Conservation (phyloP, 2,113 vertebrate genomes). For the Urocitellus parryii region DNA sequence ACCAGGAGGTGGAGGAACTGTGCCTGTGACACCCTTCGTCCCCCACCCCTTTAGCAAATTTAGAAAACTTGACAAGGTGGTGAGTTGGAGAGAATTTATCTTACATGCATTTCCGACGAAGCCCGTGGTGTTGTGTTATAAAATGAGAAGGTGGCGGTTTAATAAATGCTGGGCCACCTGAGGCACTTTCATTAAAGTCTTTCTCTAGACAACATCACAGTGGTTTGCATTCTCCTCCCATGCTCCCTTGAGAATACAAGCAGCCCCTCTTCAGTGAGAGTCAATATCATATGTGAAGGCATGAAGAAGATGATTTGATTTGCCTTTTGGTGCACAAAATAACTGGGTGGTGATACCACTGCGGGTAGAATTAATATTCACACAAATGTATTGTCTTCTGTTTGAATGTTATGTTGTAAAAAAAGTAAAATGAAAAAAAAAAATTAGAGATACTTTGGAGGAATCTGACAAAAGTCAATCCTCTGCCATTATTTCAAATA, state of each 20-base stretch:
- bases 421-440: background rate
- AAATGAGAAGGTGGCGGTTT: slow-evolving; percentile 88
- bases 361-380: slow-evolving; percentile 69
- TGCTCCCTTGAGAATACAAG: slow-evolving; percentile 87
- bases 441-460: slow-evolving; percentile 44
- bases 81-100: slow-evolving; percentile 86
- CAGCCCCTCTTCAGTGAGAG: slow-evolving; percentile 87
- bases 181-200: slow-evolving; percentile 95
- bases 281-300: slow-evolving; percentile 87
- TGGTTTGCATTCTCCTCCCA: slow-evolving; percentile 88
- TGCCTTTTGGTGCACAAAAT: slow-evolving; percentile 77
- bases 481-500: slow-evolving; percentile 66
- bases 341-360: slow-evolving; percentile 62
- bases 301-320: slow-evolving; percentile 85
- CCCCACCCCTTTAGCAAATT: slow-evolving; percentile 79
- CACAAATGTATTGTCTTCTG: slow-evolving; percentile 37
- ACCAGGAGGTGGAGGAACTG: slow-evolving; percentile 67
- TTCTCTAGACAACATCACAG: slow-evolving; percentile 88
- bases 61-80: slow-evolving; percentile 87
- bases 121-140: slow-evolving; percentile 85
- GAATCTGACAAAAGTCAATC: slow-evolving; percentile 39
- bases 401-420: slow-evolving; percentile 70
- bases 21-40: slow-evolving; percentile 31
- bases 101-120: slow-evolving; percentile 91
- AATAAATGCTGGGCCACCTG: slow-evolving; percentile 91